Base-by-base conservation (phyloP, 2,888 invertebrate species). In the Baronia brevicornis region DNA sequence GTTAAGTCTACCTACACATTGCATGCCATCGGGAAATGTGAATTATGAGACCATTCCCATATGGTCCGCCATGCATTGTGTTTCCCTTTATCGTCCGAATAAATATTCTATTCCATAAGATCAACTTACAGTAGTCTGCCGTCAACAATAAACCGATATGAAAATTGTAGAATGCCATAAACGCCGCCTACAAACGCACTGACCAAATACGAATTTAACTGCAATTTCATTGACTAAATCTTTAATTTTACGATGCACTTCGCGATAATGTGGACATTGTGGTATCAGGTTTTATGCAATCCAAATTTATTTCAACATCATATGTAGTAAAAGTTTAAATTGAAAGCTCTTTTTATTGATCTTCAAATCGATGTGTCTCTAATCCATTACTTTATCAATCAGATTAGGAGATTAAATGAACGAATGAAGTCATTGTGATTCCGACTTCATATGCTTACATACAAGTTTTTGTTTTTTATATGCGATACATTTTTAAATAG, bases 241-340 rank as follows among this genome's bases (percentile, higher is more conserved):
- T 60, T 61, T 60, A 59, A 60, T 60, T 64, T 67, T 55, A 61
- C 44, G 46, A 49, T 45, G 40, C 46, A 41, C 34, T 46, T 47
- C 45, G 48, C 48, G 43, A 43, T 54, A 24, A 33, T 33, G 14
- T 18, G 20, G 26, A 33, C 28, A 12, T 20, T 21, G 15, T 27
- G 21, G 12, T 28, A 20, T 22, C 11, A 6, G 22, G 15, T 33
- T 17, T 8, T 17, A 17, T 14, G n/a, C 4, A 12, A 9, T 12
- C 13, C 4, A 12, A 28, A 23, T 20, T 19, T 20, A 12, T 9
- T 12, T 11, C n/a, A n/a, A n/a, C n/a, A 14, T 33, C 2, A 25
- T 20, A 11, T 26, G 10, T 10, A 5, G 14, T 26, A 26, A 15
- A 11, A 15, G 10, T 4, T 7, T 13, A n/a, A n/a, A n/a, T 14